Percentiles rank a stretch among this genome's conserved stretches.
Evolutionary conservation across 2,797 vertebrate species (phyloP).

Genomic region (Gastrophryne carolinensis): DNA sequence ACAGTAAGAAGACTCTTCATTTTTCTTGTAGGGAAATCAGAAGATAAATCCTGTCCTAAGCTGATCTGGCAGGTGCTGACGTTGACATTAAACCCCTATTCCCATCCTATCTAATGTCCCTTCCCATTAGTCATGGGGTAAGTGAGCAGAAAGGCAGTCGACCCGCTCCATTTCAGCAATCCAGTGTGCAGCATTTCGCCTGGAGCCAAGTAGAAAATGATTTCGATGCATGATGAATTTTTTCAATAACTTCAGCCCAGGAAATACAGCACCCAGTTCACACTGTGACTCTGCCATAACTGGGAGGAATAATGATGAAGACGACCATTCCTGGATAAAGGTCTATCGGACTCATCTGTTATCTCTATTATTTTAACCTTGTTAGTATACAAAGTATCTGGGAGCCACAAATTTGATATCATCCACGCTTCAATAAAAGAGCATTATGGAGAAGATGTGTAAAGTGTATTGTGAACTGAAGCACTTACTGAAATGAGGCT

Average conservation of each 20-base stretch:
- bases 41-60: constrained; percentile 18
- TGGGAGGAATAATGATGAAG: constrained; percentile 29
- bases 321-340: background rate
- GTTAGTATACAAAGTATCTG: background rate
- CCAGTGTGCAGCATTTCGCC: constrained; percentile 55
- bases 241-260: constrained; percentile 64
- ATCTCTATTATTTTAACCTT: constrained; percentile 3
- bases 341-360: background rate
- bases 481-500: background rate
- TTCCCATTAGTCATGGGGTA: constrained; percentile 59
- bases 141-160: constrained; percentile 60
- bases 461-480: background rate
- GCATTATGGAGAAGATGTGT: background rate
- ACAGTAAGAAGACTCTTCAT: constrained; percentile 12
- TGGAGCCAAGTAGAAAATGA: constrained; percentile 55
- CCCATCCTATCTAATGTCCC: constrained; percentile 13
- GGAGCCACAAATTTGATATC: background rate
- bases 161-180: constrained; percentile 44
- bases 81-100: constrained; percentile 35
- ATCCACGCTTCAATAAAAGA: background rate
- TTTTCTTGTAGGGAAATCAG: constrained; percentile 38
- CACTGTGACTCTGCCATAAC: constrained; percentile 21
- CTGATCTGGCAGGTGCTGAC: constrained; percentile 12
- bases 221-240: constrained; percentile 65
- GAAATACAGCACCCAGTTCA: constrained; percentile 55